phyloP scores from a whole-genome alignment of 2,888 invertebrate species.

The Nymphalis c-album region DNA sequence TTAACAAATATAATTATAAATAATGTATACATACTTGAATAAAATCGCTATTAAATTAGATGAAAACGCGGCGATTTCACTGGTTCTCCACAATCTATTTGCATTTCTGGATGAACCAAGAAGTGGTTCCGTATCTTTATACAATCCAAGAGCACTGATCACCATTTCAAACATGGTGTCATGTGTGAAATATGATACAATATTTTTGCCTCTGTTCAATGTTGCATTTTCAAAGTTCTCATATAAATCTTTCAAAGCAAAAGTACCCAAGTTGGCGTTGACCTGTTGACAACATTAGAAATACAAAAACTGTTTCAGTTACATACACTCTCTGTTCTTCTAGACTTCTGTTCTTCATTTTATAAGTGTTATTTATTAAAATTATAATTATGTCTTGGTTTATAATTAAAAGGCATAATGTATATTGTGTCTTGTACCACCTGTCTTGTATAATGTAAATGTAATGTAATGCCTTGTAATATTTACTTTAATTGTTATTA shows the following conservation, averaged over 20 bases:
- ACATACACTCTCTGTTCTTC: no score
- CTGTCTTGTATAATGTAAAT: no score
- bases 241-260: conserved; percentile 84
- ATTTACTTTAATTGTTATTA: no score
- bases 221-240: conserved; percentile 67
- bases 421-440: no score
- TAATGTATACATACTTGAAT: conserved; percentile 80
- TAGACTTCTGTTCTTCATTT: no score
- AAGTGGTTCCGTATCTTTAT: conserved; percentile 81
- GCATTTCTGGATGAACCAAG: conserved; percentile 78
- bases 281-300: conserved; percentile 54
- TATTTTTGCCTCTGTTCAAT: conserved; percentile 61
- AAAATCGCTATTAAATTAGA: conserved; percentile 88
- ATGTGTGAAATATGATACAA: conserved; percentile 86
- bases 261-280: conserved; percentile 85
- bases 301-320: no score
- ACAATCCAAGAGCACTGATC: conserved; percentile 83
- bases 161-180: conserved; percentile 84
- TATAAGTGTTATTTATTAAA: no score
- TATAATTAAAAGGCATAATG: no score
- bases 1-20: no score
- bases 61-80: conserved; percentile 85
- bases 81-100: conserved; percentile 85
- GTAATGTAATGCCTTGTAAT: no score
- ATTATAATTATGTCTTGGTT: no score